Conservation (phyloP, 2,113 vertebrate genomes). For the Rattus rattus region DNA sequence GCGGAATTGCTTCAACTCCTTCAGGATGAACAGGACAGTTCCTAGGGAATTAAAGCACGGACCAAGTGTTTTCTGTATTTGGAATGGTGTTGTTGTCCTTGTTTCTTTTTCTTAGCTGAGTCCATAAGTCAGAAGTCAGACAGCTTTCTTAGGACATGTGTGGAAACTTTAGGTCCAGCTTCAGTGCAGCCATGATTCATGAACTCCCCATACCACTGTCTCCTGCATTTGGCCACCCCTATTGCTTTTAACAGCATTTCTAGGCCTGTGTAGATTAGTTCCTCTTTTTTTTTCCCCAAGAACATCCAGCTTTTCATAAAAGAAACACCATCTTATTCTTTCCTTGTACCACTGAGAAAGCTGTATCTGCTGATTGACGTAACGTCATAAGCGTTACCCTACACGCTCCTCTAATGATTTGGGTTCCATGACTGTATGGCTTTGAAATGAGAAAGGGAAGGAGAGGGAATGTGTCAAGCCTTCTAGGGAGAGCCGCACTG, state of each 20-base stretch:
- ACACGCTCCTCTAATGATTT: neutral
- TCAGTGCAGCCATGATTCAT: neutral
- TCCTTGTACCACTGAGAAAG: neutral
- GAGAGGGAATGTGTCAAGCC: neutral
- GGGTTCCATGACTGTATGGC: neutral
- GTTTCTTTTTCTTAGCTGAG: neutral
- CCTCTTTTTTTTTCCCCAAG: neutral
- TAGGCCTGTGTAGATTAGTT: neutral
- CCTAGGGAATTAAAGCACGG: neutral
- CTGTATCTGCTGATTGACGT: neutral
- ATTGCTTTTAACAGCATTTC: neutral
- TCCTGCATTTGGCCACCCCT: neutral
- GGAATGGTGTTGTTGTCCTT: constrained; percentile 19
- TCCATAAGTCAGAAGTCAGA: neutral
- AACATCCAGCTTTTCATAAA: neutral
- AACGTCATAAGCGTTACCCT: neutral
- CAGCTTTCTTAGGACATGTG: neutral
- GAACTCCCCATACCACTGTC: neutral
- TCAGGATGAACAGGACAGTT: neutral
- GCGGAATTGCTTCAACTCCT: neutral
- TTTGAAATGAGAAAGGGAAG: no score
- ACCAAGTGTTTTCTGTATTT: neutral
- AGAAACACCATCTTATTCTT: neutral
- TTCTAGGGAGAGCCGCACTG: neutral
- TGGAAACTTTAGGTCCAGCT: neutral